Evolutionary conservation across 2,888 invertebrate genomes (phyloP).

Genomic region (Candidula unifasciata): DNA sequence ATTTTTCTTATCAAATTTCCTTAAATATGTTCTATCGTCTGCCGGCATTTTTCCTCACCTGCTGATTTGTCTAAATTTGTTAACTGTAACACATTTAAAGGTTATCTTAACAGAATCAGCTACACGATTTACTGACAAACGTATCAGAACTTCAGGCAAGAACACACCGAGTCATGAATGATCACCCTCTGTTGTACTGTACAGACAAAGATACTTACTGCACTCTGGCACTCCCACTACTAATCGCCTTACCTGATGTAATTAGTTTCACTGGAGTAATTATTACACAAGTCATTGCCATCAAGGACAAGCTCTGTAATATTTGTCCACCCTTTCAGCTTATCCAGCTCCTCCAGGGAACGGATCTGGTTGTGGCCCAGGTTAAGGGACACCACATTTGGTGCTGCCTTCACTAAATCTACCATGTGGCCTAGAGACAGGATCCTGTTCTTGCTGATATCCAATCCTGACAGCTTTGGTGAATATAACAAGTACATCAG

Average conservation of each 20-base stretch:
- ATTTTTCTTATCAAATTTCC: too few relatives aligned
- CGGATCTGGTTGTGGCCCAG: constrained; percentile 85
- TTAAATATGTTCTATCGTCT: too few relatives aligned
- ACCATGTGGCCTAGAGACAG: constrained; percentile 84
- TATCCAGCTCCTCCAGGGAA: constrained; percentile 80
- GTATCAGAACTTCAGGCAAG: too few relatives aligned
- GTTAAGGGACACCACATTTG: constrained; percentile 87
- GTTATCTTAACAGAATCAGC: background rate
- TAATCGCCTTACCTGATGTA: constrained; percentile 81
- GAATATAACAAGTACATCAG: constrained; percentile 3
- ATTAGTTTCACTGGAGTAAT: constrained; percentile 85
- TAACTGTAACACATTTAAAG: background rate
- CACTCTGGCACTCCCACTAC: background rate
- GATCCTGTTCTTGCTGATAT: constrained; percentile 89
- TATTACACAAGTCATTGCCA: constrained; percentile 88
- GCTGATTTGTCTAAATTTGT: too few relatives aligned
- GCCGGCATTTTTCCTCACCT: too few relatives aligned
- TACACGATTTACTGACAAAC: too few relatives aligned
- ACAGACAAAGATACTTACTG: background rate
- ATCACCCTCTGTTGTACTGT: background rate
- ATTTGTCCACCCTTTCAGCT: constrained; percentile 83
- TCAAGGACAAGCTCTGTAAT: constrained; percentile 87
- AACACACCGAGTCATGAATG: background rate
- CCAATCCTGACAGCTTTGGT: constrained; percentile 83
- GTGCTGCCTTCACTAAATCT: constrained; percentile 83